Percentiles rank a stretch among this genome's conserved stretches.
Evolutionary conservation across 2,797 vertebrate species (phyloP).

Genomic region (Sebastes cheni): DNA sequence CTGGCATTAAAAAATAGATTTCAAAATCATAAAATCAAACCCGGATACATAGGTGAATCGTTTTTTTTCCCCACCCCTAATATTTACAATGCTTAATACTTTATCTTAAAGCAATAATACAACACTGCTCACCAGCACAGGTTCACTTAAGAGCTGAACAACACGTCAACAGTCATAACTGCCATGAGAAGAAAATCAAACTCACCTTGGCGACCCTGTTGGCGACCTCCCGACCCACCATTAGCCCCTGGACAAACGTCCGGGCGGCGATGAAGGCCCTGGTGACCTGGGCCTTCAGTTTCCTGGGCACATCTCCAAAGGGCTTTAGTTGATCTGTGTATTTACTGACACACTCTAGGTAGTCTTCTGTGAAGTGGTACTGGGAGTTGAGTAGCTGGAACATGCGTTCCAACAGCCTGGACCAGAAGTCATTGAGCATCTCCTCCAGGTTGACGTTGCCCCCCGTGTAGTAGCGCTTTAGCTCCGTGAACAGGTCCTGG

Average conservation of each 20-base stretch:
- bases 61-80: too few species aligned
- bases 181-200: neutral
- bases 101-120: neutral
- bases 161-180: neutral
- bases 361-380: conserved; percentile 95
- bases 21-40: too few species aligned
- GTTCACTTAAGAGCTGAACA: neutral
- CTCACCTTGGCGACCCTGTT: conserved; percentile 97
- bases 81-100: neutral
- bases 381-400: conserved; percentile 97
- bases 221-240: conserved; percentile 95
- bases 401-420: conserved; percentile 93
- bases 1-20: too few species aligned
- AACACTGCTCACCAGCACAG: neutral
- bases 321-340: conserved; percentile 96
- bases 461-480: conserved; percentile 94
- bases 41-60: too few species aligned
- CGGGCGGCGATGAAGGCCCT: conserved; percentile 94
- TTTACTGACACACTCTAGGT: conserved; percentile 96
- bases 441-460: conserved; percentile 96
- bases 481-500: conserved; percentile 94
- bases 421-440: conserved; percentile 98
- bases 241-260: conserved; percentile 96
- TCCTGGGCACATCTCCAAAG: conserved; percentile 93
- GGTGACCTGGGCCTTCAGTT: conserved; percentile 94